Base-by-base conservation (phyloP, 2,888 invertebrate genomes). In the Nebria salina region DNA sequence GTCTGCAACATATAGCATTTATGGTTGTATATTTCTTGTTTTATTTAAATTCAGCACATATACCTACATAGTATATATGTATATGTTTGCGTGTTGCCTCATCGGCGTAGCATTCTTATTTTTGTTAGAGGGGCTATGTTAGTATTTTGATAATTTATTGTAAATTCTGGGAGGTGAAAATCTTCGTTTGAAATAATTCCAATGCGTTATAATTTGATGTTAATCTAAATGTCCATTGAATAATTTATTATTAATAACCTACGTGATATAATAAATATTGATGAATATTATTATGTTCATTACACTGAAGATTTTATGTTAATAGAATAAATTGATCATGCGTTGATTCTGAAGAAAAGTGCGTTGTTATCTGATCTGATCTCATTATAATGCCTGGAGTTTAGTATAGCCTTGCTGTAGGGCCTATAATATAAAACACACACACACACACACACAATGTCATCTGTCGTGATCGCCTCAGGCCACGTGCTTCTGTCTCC, bases 391-490 rank as follows among this genome's bases (percentile, higher is more conserved):
- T 20, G 64, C 75, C 75, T 64, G 54, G 54, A 64, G 20, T 9
- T 8, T 43, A 9, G 43, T 74, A 25, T 65, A 75, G 75, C 65
- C 75, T 75, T 65, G 76, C 76, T 76, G 76, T 26, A 73, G 15
- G 73, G 1, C 3, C 42, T 68, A 11, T 65, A 76, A 73, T 42
- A 54, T 54, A 2, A 54, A 54, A 54, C 13, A 54, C 4, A 11
- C 13, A 11, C 11, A 54, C 11, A 70, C 11, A 15, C 25, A 34
- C 5, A 70, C 26, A 15, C 68, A 54, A 77, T 72, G 54, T 77
- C 77, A 77, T 77, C 77, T 79, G 75, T 79, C 79, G 79, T 79
- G 79, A 79, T 20, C 3, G 79, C 79, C 68, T 15, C 43, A 13
- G 26, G 79, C 68, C 65, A 66, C 64, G 13, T 65, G 76, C 65